Conservation (phyloP, 2,797 vertebrate species). For the Microhierax caerulescens region DNA sequence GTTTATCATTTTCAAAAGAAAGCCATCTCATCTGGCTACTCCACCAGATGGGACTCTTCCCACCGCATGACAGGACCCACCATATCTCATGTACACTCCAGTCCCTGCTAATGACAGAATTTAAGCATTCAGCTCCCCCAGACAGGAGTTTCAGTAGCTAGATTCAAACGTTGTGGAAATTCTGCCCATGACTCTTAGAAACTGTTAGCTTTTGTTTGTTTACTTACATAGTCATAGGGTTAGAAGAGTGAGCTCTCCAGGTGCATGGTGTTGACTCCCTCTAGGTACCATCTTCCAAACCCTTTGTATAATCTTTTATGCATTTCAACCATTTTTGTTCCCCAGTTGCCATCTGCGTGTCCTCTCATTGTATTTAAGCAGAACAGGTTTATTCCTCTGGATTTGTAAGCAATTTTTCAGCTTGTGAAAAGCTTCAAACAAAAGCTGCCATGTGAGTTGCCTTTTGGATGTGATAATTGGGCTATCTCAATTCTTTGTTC, state of each 20-base stretch:
- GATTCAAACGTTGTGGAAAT: not conserved
- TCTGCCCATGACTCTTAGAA: not conserved
- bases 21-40: not conserved
- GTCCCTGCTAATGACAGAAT: not conserved
- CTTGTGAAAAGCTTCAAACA: not conserved
- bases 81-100: accelerated
- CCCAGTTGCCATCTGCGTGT: not conserved
- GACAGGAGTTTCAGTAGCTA: not conserved
- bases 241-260: not conserved
- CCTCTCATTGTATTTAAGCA: not conserved
- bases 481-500: not conserved
- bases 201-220: not conserved
- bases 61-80: not conserved
- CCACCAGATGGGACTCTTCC: not conserved
- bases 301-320: not conserved
- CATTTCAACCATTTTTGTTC: not conserved
- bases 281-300: not conserved
- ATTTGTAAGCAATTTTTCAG: not conserved
- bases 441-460: not conserved
- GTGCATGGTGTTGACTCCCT: not conserved
- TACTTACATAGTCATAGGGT: accelerated
- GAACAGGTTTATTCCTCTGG: not conserved
- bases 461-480: not conserved
- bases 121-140: not conserved
- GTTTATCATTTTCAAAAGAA: not conserved